These are phyloP conservation scores for Malthinus flaveolus DNA, from an alignment of 2,888 invertebrate genomes.

Conservation along the genomic window DNA sequence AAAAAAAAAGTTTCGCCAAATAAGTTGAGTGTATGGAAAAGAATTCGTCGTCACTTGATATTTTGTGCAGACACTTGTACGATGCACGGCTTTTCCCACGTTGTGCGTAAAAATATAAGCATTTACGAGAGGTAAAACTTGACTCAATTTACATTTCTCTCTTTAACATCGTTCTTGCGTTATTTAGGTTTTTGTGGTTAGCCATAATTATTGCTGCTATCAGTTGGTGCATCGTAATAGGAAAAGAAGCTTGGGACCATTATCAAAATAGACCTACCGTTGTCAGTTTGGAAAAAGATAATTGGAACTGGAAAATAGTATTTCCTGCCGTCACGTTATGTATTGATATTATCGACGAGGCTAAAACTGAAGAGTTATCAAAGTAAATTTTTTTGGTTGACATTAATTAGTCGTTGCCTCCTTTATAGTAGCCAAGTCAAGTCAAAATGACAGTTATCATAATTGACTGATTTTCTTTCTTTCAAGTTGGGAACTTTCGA, in stretches of 20 bases:
- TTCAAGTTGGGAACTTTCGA: too few relatives aligned
- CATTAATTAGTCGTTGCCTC: too few relatives aligned
- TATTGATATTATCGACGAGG: constrained; percentile 22
- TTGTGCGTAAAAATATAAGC: constrained; percentile 38
- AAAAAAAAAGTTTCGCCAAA: constrained; percentile 6
- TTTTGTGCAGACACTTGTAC: constrained; percentile 40
- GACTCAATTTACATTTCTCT: neutral
- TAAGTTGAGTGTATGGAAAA: constrained; percentile 2
- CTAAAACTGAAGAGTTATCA: constrained; percentile 1
- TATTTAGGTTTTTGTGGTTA: constrained; percentile 42
- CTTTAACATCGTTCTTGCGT: neutral
- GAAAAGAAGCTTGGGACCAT: constrained; percentile 39
- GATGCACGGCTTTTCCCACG: constrained; percentile 45
- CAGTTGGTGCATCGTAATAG: constrained; percentile 34
- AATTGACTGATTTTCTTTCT: neutral
- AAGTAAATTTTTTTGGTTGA: constrained; percentile 1
- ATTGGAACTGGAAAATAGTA: constrained; percentile 38
- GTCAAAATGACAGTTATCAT: too few relatives aligned
- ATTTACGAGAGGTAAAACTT: constrained; percentile 41
- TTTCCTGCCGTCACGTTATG: constrained; percentile 49
- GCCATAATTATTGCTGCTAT: constrained; percentile 33
- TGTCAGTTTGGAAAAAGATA: constrained; percentile 41
- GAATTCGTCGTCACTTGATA: constrained; percentile 26
- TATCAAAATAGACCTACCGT: constrained; percentile 44
- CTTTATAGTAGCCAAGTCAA: too few relatives aligned